These are phyloP conservation scores for Grammomys surdaster DNA, from an alignment of 2,113 vertebrate genomes.

Conservation along the genomic window DNA sequence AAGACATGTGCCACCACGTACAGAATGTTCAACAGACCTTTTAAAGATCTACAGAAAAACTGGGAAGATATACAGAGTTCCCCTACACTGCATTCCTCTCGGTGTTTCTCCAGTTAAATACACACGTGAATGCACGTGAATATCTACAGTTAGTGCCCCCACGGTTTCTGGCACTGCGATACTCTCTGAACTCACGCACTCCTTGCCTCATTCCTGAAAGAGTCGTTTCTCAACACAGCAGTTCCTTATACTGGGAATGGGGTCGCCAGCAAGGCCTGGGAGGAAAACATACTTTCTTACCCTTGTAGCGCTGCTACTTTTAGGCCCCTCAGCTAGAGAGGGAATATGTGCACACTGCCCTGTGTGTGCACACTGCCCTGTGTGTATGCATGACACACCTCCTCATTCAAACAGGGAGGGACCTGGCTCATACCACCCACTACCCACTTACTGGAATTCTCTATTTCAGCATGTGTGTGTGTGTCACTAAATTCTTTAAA, in stretches of 20 bases:
- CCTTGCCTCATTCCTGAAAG: background rate
- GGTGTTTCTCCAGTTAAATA: background rate
- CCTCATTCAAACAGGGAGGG: background rate
- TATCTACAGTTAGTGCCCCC: background rate
- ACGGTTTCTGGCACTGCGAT: background rate
- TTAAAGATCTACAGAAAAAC: constrained; percentile 17
- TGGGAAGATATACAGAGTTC: background rate
- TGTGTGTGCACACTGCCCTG: background rate
- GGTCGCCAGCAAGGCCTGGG: constrained; percentile 6
- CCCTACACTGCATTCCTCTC: background rate
- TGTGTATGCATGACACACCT: background rate
- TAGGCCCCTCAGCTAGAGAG: background rate
- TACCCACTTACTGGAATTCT: background rate
- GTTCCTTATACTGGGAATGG: background rate
- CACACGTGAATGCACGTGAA: too few species aligned
- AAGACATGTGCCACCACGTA: background rate
- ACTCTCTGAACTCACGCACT: background rate
- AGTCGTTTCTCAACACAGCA: background rate
- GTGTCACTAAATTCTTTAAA: background rate
- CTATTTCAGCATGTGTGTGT: background rate
- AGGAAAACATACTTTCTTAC: background rate
- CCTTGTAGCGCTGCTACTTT: background rate
- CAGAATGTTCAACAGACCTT: background rate
- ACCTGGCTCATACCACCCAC: background rate
- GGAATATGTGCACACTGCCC: background rate